Conservation (phyloP, 2,888 invertebrate genomes). For the Bombylius major region DNA sequence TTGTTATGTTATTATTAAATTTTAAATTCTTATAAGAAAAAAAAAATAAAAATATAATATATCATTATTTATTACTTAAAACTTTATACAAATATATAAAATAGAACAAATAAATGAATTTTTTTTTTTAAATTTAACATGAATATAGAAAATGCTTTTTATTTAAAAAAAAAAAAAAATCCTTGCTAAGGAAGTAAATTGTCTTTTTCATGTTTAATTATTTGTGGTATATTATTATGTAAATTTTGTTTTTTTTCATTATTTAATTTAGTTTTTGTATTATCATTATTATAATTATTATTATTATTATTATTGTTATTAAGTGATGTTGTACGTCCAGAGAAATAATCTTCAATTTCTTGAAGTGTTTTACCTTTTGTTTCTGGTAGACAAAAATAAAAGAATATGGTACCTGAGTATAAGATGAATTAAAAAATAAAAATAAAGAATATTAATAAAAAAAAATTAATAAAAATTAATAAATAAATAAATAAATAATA, state of each 20-base stretch:
- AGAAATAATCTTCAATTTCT: slow-evolving; percentile 59
- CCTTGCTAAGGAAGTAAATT: background rate
- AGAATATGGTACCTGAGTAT: slow-evolving; percentile 45
- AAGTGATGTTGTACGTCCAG: slow-evolving; percentile 45
- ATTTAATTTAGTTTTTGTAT: background rate
- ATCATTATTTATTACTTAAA: too few relatives aligned
- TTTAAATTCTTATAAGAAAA: too few relatives aligned
- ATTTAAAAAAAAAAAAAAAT: too few relatives aligned
- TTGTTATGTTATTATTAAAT: too few relatives aligned
- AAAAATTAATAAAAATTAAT: too few relatives aligned
- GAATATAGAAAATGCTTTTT: too few relatives aligned
- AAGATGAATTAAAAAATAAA: background rate
- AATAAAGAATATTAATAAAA: slow-evolving; percentile 2
- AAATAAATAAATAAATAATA: too few relatives aligned
- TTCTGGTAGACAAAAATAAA: slow-evolving; percentile 52
- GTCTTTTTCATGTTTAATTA: slow-evolving; percentile 1
- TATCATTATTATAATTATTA: background rate
- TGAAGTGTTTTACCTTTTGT: slow-evolving; percentile 55
- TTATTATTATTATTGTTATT: slow-evolving; percentile 25
- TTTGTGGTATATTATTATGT: background rate
- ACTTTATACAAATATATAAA: too few relatives aligned
- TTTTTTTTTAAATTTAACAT: too few relatives aligned
- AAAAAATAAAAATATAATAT: too few relatives aligned
- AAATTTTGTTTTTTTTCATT: background rate
- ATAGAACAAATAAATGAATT: too few relatives aligned